phyloP scores from a whole-genome alignment of 2,113 vertebrate species.

The Phoxinus phoxinus region DNA sequence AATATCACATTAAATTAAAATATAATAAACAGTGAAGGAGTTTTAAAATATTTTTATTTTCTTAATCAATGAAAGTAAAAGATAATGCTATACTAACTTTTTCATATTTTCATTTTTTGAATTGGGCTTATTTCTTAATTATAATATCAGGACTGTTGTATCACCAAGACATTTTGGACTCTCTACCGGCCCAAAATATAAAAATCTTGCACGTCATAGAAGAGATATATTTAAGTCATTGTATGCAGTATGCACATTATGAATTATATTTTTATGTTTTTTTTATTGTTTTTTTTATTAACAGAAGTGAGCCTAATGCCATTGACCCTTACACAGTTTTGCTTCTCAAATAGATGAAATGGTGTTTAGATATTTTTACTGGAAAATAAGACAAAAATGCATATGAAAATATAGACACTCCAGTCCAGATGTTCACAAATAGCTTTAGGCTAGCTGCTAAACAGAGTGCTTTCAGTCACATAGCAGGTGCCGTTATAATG shows the following conservation, averaged over 20 bases:
- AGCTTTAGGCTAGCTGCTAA: neutral
- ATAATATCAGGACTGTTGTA: neutral
- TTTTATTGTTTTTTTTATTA: neutral
- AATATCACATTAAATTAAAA: too few relatives aligned
- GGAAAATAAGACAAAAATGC: neutral
- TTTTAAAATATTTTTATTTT: too few relatives aligned
- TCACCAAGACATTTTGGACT: neutral
- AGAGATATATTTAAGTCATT: neutral
- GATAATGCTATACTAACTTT: too few relatives aligned
- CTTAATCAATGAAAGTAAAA: too few relatives aligned
- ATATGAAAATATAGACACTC: neutral
- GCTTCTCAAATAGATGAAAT: neutral
- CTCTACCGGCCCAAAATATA: neutral
- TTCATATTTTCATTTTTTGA: too few relatives aligned
- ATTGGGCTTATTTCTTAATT: neutral
- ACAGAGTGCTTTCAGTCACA: neutral
- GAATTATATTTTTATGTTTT: neutral
- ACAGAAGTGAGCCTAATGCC: neutral
- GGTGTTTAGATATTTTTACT: neutral
- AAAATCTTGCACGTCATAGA: neutral
- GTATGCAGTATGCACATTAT: neutral
- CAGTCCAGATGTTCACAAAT: slow-evolving; percentile 16
- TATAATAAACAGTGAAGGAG: too few relatives aligned
- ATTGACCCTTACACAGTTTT: neutral
- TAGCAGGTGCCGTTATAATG: slow-evolving; percentile 4